Evolutionary conservation across 2,113 vertebrate genomes (phyloP).

Genomic region (Chinchilla lanigera): DNA sequence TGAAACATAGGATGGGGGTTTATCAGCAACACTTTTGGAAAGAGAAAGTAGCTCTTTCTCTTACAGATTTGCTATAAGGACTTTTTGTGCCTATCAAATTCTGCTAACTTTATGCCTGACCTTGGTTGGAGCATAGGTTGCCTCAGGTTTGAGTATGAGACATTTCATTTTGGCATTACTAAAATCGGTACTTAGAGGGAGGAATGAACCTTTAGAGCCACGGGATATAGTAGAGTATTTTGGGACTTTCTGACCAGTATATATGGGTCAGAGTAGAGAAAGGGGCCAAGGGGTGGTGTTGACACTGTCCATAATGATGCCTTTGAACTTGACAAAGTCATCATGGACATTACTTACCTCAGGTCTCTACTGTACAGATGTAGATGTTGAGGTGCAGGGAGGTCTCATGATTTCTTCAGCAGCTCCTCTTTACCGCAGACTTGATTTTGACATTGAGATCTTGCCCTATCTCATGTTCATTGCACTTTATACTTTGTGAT

Average conservation of each 20-base stretch:
- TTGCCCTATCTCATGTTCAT: background rate
- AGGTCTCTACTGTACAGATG: background rate
- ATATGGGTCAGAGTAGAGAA: background rate
- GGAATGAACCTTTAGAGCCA: background rate
- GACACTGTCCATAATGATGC: background rate
- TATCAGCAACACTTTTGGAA: background rate
- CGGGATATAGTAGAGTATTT: background rate
- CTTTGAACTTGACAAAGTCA: slow-evolving; percentile 15
- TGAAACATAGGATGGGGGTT: background rate
- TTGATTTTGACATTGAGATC: background rate
- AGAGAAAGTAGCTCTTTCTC: background rate
- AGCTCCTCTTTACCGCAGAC: fast-evolving
- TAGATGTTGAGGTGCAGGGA: background rate
- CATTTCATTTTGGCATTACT: background rate
- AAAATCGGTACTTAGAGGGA: background rate
- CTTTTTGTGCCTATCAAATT: background rate
- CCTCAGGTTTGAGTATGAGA: background rate
- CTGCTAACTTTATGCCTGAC: background rate
- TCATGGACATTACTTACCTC: background rate
- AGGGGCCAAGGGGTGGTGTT: background rate
- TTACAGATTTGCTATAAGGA: background rate
- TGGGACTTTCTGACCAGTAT: background rate
- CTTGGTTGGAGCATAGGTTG: background rate
- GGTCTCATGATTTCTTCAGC: background rate
- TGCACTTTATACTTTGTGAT: background rate